phyloP scores from a whole-genome alignment of 1,140 invertebrate genomes.

The Andricus grossulariae region DNA sequence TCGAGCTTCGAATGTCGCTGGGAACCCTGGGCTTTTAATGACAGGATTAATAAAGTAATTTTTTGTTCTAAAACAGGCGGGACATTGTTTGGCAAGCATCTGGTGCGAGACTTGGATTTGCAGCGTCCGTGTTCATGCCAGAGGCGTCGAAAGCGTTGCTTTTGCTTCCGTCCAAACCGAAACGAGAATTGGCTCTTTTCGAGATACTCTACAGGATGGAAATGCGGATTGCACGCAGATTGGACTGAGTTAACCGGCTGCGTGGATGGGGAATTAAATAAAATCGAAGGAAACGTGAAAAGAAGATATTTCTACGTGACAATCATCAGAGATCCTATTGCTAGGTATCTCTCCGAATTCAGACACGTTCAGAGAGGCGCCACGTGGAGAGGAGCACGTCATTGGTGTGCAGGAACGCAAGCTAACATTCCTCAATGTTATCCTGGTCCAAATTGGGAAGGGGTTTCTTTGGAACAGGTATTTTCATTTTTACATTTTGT shows the following conservation, averaged over 20 bases:
- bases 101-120: slow-evolving; percentile 94
- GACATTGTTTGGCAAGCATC: slow-evolving; percentile 95
- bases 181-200: slow-evolving; percentile 98
- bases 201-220: slow-evolving; percentile 98
- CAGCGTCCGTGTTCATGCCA: slow-evolving; percentile 92
- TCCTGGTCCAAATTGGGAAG: slow-evolving; percentile 80
- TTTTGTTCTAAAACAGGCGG: slow-evolving; percentile 77
- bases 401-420: slow-evolving; percentile 90
- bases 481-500: slow-evolving; percentile 30
- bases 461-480: slow-evolving; percentile 77
- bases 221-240: slow-evolving; percentile 98
- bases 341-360: slow-evolving; percentile 94
- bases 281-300: slow-evolving; percentile 89
- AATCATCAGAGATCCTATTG: slow-evolving; percentile 93
- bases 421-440: slow-evolving; percentile 89
- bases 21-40: neutral
- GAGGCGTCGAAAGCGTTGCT: slow-evolving; percentile 89
- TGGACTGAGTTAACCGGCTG: slow-evolving; percentile 97
- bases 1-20: neutral
- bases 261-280: slow-evolving; percentile 90
- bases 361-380: slow-evolving; percentile 97
- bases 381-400: slow-evolving; percentile 94
- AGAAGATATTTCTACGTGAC: slow-evolving; percentile 97
- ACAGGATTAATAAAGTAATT: neutral
- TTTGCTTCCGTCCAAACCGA: slow-evolving; percentile 92